These are phyloP conservation scores for Alcedo atthis DNA, from an alignment of 2,797 vertebrate species.

Conservation along the genomic window DNA sequence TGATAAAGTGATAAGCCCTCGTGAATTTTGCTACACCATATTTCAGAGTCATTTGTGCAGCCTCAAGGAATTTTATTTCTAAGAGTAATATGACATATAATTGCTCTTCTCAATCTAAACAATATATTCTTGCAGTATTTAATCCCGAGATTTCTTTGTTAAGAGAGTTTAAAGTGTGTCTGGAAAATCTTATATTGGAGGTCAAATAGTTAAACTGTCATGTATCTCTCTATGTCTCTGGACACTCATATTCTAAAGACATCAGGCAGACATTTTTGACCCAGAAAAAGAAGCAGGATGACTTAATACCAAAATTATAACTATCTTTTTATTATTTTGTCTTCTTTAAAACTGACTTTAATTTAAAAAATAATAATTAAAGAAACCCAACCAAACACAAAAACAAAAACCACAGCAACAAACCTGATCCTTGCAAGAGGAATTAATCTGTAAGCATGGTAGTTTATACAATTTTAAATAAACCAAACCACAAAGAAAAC, in stretches of 20 bases:
- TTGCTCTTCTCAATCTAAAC: background rate
- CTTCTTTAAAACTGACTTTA: background rate
- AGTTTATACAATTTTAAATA: background rate
- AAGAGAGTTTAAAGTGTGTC: background rate
- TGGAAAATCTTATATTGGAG: background rate
- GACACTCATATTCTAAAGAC: background rate
- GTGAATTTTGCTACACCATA: background rate
- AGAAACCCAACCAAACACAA: too few relatives aligned
- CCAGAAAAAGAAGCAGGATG: background rate
- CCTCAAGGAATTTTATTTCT: background rate
- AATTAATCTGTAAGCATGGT: background rate
- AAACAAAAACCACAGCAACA: too few relatives aligned
- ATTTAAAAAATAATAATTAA: background rate
- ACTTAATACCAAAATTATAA: background rate
- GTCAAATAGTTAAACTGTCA: background rate
- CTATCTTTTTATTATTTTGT: background rate
- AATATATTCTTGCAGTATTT: background rate
- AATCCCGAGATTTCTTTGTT: background rate
- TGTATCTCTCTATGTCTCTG: background rate
- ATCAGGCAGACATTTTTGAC: background rate
- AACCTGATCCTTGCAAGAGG: background rate
- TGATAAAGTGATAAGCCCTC: background rate
- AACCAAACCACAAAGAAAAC: too few relatives aligned
- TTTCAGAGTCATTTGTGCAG: background rate
- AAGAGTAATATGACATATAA: background rate